These are phyloP conservation scores for Standfussiana lucernea DNA, from an alignment of 2,888 invertebrate species.

Conservation along the genomic window DNA sequence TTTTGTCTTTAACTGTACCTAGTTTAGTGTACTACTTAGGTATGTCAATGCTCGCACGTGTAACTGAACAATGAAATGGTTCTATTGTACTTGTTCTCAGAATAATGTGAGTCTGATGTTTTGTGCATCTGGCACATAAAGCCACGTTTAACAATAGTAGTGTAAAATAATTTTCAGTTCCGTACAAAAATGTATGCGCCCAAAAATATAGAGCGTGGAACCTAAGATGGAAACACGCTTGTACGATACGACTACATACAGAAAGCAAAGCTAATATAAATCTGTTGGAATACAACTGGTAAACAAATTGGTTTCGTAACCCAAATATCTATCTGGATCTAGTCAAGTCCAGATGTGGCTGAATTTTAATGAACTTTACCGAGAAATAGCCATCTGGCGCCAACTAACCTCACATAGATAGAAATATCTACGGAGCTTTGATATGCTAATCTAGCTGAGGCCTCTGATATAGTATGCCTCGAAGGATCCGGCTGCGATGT, in stretches of 20 bases:
- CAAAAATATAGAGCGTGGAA: too few species aligned
- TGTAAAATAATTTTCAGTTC: too few species aligned
- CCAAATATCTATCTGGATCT: not conserved
- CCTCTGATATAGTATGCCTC: not conserved
- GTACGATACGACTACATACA: too few species aligned
- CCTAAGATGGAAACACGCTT: too few species aligned
- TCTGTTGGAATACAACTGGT: not conserved
- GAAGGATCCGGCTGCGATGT: not conserved
- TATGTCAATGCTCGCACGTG: not conserved
- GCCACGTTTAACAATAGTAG: not conserved
- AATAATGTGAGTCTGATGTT: not conserved
- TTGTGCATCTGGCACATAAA: not conserved
- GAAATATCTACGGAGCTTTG: not conserved
- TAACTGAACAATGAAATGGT: not conserved
- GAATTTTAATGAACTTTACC: constrained; percentile 4
- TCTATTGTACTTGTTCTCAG: not conserved
- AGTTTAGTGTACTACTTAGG: not conserved
- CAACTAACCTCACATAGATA: not conserved
- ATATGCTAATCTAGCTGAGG: not conserved
- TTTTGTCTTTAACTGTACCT: not conserved
- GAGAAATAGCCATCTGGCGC: not conserved
- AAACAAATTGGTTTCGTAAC: not conserved
- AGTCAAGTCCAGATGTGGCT: not conserved
- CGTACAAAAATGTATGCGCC: too few species aligned
- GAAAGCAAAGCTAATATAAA: too few species aligned